phyloP scores from a whole-genome alignment of 2,888 invertebrate genomes.

The Clivina fossor region DNA sequence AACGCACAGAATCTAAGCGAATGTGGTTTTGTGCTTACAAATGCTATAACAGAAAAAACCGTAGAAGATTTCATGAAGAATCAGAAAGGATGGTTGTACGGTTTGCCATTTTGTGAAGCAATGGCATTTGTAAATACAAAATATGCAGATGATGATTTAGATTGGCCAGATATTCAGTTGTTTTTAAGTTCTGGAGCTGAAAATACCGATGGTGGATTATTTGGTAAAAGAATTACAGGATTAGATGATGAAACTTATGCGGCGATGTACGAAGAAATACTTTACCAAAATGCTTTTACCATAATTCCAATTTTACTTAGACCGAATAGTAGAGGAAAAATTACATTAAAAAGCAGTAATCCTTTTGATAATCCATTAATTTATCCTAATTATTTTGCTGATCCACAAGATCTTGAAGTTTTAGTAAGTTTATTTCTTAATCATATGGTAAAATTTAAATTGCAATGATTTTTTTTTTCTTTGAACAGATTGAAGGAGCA shows the following conservation, averaged over 20 bases:
- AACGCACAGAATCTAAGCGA: no score
- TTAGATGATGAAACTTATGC: slow-evolving; percentile 68
- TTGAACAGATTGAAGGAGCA: slow-evolving; percentile 76
- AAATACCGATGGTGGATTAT: slow-evolving; percentile 75
- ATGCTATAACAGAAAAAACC: slow-evolving; percentile 62
- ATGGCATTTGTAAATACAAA: slow-evolving; percentile 78
- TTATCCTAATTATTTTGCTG: slow-evolving; percentile 81
- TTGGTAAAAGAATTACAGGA: slow-evolving; percentile 69
- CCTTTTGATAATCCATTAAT: slow-evolving; percentile 78
- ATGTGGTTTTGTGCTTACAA: slow-evolving; percentile 71
- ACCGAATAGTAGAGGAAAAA: slow-evolving; percentile 70
- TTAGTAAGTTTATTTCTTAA: slow-evolving; percentile 60
- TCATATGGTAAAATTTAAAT: not conserved
- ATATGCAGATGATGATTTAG: slow-evolving; percentile 64
- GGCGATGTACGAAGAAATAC: slow-evolving; percentile 67
- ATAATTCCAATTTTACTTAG: slow-evolving; percentile 70
- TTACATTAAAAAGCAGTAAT: slow-evolving; percentile 67
- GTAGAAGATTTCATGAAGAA: slow-evolving; percentile 65
- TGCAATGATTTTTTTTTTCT: slow-evolving; percentile 33
- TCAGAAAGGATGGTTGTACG: slow-evolving; percentile 68
- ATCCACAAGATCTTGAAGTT: slow-evolving; percentile 70
- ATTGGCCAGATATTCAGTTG: slow-evolving; percentile 79
- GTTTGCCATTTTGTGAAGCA: slow-evolving; percentile 76
- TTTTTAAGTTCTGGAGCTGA: slow-evolving; percentile 73
- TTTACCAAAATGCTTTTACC: slow-evolving; percentile 69